Evolutionary conservation across 2,113 vertebrate genomes (phyloP).

Genomic region (Dendropsophus ebraccatus): DNA sequence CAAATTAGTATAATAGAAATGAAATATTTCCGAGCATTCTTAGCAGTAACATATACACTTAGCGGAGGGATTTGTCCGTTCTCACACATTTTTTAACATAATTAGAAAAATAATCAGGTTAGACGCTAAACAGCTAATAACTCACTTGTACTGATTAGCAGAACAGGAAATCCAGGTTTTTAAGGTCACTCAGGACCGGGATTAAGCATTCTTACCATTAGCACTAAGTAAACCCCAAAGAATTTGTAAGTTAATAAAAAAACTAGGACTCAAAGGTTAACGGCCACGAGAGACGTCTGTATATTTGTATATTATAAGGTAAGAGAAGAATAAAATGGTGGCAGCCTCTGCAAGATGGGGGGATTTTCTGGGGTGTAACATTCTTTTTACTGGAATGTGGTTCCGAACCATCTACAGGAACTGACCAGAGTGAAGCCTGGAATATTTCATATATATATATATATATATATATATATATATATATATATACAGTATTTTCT

Average conservation of each 20-base stretch:
- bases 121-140: not conserved
- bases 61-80: not conserved
- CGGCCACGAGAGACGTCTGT: not conserved
- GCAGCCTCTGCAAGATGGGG: not conserved
- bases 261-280: not conserved
- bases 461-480: too few relatives aligned
- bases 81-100: constrained; percentile 3
- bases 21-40: not conserved
- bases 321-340: not conserved
- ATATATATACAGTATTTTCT: too few relatives aligned
- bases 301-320: not conserved
- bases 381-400: too few relatives aligned
- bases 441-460: too few relatives aligned
- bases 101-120: not conserved
- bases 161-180: constrained; percentile 22
- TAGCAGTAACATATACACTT: not conserved
- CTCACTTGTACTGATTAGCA: constrained; percentile 7
- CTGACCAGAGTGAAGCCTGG: too few relatives aligned
- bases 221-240: not conserved
- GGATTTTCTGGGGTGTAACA: not conserved
- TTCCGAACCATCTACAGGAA: too few relatives aligned
- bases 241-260: not conserved
- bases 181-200: constrained; percentile 12
- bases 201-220: constrained; percentile 1
- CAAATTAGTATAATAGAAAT: not conserved